Evolutionary conservation across 2,113 vertebrate species (phyloP), one percentile per base, ranked within the genome.

Genomic region (Telmatochromis brichardi): DNA sequence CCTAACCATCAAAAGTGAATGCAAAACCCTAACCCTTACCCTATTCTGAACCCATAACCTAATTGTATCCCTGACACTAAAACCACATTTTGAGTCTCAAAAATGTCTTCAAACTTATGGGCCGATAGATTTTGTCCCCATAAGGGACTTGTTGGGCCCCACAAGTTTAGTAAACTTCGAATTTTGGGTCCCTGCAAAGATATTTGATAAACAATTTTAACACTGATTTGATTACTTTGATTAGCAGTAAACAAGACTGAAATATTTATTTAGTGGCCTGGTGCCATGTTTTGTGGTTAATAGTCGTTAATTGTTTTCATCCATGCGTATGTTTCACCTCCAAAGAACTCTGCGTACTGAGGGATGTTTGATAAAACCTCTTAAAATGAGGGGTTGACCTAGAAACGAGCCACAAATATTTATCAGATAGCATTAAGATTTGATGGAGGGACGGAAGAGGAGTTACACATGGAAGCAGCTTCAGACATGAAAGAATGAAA

Each of bases 341-440:
- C 88, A 80, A 86, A 50, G 82, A 80, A 26, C 37, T 65, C 80
- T 42, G 40, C 80, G 17, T 86, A 82, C 28, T 80, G 86, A 78
- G 55, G 40, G 55, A 87, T 82, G 63, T 79, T 65, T 82, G 53
- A 87, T 85, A 91, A 93, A 42, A 90, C 50, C 81, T 84, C 65
- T 73, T 60, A 80, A 80, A 91, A 91, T 37, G 91, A 89, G 78
- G 83, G 89, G 63, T 80, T 88, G 88, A 94, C 90, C 92, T 93
- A 89, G 86, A 95, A 93, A 93, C 33, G 3, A 80, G 35, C 85
- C 47, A 63, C 85, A 94, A 92, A 94, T 96, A 95, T 93, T 94
- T 93, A 93, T 94, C 86, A 86, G 82, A 93, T 55, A 85, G 65
- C 45, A 83, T 90, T 81, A 83, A 80, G 51, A 68, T 57, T 93